Evolutionary conservation across 1,140 invertebrate genomes (phyloP).

Genomic region (Octopus sinensis): DNA sequence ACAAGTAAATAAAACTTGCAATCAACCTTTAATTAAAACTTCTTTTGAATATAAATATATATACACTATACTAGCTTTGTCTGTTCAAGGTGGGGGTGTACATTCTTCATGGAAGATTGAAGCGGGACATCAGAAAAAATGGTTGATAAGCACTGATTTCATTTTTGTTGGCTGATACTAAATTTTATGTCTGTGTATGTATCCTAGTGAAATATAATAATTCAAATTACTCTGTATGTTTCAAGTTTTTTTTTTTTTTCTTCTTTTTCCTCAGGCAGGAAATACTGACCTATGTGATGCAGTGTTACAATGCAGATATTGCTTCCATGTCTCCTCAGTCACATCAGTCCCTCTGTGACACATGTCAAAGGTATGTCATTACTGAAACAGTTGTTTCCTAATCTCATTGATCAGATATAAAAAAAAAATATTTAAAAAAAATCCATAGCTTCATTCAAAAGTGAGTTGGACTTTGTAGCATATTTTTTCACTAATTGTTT

Average conservation of each 20-base stretch:
- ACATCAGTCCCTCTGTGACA: slow-evolving; percentile 78
- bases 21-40: no score
- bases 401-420: background rate
- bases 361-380: slow-evolving; percentile 72
- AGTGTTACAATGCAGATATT: slow-evolving; percentile 82
- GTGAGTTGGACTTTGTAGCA: background rate
- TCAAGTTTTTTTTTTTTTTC: background rate
- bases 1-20: no score
- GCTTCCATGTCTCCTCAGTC: slow-evolving; percentile 73
- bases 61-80: no score
- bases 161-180: no score
- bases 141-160: no score
- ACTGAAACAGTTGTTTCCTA: background rate
- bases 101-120: no score
- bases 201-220: no score
- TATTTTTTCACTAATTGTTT: background rate
- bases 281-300: slow-evolving; percentile 80
- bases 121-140: no score
- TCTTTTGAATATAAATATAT: no score
- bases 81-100: no score
- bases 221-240: no score
- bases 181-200: no score
- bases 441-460: background rate
- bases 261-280: slow-evolving; percentile 61
- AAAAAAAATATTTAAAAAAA: background rate